Conservation (phyloP, 2,113 vertebrate species). For the Scortum barcoo region DNA sequence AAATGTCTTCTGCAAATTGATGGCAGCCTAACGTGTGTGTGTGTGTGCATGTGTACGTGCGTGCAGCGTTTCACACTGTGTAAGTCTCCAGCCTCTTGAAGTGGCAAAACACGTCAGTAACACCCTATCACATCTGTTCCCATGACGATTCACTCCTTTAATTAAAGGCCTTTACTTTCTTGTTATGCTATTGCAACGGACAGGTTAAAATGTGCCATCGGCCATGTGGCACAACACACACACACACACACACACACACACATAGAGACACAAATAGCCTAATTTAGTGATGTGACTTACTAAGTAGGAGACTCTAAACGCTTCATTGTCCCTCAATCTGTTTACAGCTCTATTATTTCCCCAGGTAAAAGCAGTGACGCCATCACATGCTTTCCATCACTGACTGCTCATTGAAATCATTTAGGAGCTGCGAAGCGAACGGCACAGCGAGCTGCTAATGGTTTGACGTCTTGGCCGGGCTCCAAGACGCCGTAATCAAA, state of each 20-base stretch:
- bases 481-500: slow-evolving; percentile 57
- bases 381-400: not conserved
- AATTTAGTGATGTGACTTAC: slow-evolving; percentile 7
- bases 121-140: slow-evolving; percentile 65
- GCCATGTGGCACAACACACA: too few species aligned
- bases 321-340: slow-evolving; percentile 21
- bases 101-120: slow-evolving; percentile 62
- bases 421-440: slow-evolving; percentile 50
- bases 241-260: not conserved
- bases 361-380: slow-evolving; percentile 28
- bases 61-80: slow-evolving; percentile 29
- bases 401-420: slow-evolving; percentile 28
- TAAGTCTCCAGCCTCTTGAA: slow-evolving; percentile 52
- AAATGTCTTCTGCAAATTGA: slow-evolving; percentile 47
- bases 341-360: slow-evolving; percentile 42
- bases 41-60: slow-evolving; percentile 9
- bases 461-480: slow-evolving; percentile 22
- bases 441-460: slow-evolving; percentile 38
- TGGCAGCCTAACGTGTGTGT: not conserved
- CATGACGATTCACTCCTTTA: slow-evolving; percentile 55
- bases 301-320: slow-evolving; percentile 26
- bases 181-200: slow-evolving; percentile 28
- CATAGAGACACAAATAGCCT: not conserved
- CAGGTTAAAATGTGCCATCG: slow-evolving; percentile 49
- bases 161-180: slow-evolving; percentile 57